Percentiles rank a stretch among this genome's conserved stretches.
Conservation (phyloP, 2,797 vertebrate genomes). For the Microcaecilia unicolor region DNA sequence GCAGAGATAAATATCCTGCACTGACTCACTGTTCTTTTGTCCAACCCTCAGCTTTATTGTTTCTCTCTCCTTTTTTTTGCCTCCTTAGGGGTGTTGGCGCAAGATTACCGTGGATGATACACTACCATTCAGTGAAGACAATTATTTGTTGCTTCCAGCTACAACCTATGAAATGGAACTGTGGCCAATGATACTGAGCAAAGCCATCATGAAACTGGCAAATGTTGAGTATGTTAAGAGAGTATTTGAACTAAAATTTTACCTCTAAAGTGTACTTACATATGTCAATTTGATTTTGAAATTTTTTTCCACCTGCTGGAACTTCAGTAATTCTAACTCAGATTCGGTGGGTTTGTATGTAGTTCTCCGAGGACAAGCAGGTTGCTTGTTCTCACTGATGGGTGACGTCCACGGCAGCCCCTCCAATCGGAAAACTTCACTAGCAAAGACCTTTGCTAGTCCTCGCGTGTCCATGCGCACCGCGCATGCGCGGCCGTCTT, state of each 20-base stretch:
- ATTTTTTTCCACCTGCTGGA: too few species aligned
- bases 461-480: too few species aligned
- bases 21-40: slow-evolving; percentile 10
- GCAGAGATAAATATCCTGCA: slow-evolving; percentile 5
- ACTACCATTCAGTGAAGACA: slow-evolving; percentile 77
- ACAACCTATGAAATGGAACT: slow-evolving; percentile 70
- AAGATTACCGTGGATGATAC: slow-evolving; percentile 82
- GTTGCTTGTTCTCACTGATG: too few species aligned
- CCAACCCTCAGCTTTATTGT: background rate
- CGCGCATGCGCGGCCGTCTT: too few species aligned
- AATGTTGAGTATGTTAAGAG: slow-evolving; percentile 71
- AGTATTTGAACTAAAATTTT: background rate
- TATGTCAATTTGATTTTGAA: background rate
- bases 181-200: slow-evolving; percentile 89
- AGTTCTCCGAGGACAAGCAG: too few species aligned
- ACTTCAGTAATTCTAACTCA: too few species aligned
- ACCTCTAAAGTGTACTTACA: background rate
- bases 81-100: slow-evolving; percentile 81
- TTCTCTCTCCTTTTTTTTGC: slow-evolving; percentile 4
- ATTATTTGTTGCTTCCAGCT: slow-evolving; percentile 75
- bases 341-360: too few species aligned
- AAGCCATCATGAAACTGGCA: slow-evolving; percentile 85
- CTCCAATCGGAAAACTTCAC: too few species aligned
- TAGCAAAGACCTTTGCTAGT: too few species aligned
- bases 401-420: too few species aligned